These are phyloP conservation scores for Charanyca ferruginea DNA, from an alignment of 2,888 invertebrate species.

Conservation along the genomic window DNA sequence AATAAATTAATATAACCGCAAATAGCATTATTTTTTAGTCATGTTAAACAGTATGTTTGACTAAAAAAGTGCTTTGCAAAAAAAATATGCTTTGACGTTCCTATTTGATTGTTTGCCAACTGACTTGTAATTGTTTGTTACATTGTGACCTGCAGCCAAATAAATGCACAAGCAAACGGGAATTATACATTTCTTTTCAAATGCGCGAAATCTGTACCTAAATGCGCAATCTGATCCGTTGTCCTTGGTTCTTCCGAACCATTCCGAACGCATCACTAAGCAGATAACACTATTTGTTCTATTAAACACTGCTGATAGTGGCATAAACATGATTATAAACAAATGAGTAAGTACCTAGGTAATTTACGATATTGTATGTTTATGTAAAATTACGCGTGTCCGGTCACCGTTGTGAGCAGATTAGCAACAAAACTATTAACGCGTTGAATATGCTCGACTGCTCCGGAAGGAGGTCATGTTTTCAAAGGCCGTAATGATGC, in stretches of 20 bases:
- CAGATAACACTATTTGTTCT: slow-evolving; percentile 8
- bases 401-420: not conserved
- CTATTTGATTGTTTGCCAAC: too few relatives aligned
- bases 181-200: not conserved
- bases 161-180: too few relatives aligned
- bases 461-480: not conserved
- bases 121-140: not conserved
- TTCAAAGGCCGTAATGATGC: not conserved
- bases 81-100: too few relatives aligned
- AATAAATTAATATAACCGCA: too few relatives aligned
- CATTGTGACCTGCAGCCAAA: too few relatives aligned
- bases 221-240: not conserved
- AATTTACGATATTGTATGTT: slow-evolving; percentile 12
- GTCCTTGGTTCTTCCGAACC: not conserved
- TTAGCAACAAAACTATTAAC: not conserved
- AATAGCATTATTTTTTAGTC: too few relatives aligned
- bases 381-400: slow-evolving; percentile 5
- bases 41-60: too few relatives aligned
- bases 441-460: not conserved
- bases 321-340: slow-evolving; percentile 1
- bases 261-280: slow-evolving; percentile 6
- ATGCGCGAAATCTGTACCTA: not conserved
- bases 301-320: slow-evolving; percentile 20
- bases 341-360: not conserved
- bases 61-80: too few relatives aligned